A percentile compares a stretch with the other conserved stretches of the same genome.
Conservation (phyloP, 2,888 invertebrate species). For the Watsonalla cultraria region DNA sequence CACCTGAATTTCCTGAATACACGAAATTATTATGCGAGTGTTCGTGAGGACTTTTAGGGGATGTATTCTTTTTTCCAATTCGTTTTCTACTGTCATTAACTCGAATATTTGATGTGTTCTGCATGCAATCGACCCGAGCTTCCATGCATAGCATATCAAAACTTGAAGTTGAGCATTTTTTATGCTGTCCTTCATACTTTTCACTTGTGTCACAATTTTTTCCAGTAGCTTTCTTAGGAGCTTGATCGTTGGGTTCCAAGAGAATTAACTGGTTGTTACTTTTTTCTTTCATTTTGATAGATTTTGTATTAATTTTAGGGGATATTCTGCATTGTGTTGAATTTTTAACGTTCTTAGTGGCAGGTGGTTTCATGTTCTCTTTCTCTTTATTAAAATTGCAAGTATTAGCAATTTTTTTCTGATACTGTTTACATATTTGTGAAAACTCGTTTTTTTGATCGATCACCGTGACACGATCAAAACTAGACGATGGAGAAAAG, state of each 20-base stretch:
- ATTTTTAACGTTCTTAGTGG: conserved; percentile 8
- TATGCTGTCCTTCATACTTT: neutral
- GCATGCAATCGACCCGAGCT: neutral
- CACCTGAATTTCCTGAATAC: conserved; percentile 18
- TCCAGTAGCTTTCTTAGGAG: neutral
- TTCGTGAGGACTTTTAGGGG: neutral
- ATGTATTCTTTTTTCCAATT: neutral
- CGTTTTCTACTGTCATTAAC: neutral
- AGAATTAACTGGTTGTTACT: neutral
- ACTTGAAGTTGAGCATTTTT: neutral
- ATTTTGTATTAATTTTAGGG: conserved; percentile 8
- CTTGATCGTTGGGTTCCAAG: neutral
- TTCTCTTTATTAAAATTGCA: conserved; percentile 16
- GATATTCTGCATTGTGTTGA: conserved; percentile 10
- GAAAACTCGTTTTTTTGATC: conserved; percentile 40
- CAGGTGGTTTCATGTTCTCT: conserved; percentile 14
- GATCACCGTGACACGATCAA: conserved; percentile 62
- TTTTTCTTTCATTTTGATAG: conserved; percentile 2
- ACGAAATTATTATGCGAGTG: conserved; percentile 9
- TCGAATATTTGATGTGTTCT: neutral
- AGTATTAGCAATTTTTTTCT: conserved; percentile 19
- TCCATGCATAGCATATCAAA: neutral
- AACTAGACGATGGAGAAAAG: conserved; percentile 48
- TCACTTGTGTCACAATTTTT: neutral
- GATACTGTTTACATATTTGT: conserved; percentile 25